Conservation (phyloP, 1,140 invertebrate species). For the Caenorhabditis remanei region DNA sequence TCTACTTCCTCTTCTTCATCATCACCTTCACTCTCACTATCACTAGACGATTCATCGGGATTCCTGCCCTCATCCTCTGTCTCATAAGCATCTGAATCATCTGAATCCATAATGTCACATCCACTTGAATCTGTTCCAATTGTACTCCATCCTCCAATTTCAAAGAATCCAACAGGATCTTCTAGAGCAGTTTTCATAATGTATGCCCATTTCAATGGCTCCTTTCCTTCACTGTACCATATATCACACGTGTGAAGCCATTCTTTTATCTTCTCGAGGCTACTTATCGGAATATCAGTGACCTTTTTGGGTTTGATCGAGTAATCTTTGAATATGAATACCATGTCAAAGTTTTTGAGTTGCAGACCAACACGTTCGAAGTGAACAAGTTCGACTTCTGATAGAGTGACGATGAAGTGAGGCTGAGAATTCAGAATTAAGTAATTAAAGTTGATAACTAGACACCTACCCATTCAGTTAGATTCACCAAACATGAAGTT, state of each 20-base stretch:
- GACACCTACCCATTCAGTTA: constrained; percentile 90
- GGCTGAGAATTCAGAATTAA: constrained; percentile 82
- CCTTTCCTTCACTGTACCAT: constrained; percentile 96
- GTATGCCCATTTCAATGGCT: constrained; percentile 98
- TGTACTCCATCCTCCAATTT: constrained; percentile 97
- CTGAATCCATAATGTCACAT: constrained; percentile 84
- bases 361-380: constrained; percentile 99
- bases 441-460: too few relatives aligned
- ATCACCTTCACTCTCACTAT: constrained; percentile 78
- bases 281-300: constrained; percentile 97
- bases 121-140: constrained; percentile 81
- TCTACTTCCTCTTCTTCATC: constrained; percentile 65
- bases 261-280: constrained; percentile 95
- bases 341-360: constrained; percentile 99
- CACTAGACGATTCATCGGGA: constrained; percentile 66
- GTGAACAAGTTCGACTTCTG: constrained; percentile 97
- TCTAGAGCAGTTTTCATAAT: constrained; percentile 99
- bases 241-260: constrained; percentile 88
- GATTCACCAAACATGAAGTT: constrained; percentile 93
- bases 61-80: constrained; percentile 74
- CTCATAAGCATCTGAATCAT: constrained; percentile 76
- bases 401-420: constrained; percentile 95
- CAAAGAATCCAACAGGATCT: constrained; percentile 98
- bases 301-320: constrained; percentile 92
- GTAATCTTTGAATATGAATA: constrained; percentile 99